phyloP scores from a whole-genome alignment of 2,113 vertebrate species.

The Panurus biarmicus region DNA sequence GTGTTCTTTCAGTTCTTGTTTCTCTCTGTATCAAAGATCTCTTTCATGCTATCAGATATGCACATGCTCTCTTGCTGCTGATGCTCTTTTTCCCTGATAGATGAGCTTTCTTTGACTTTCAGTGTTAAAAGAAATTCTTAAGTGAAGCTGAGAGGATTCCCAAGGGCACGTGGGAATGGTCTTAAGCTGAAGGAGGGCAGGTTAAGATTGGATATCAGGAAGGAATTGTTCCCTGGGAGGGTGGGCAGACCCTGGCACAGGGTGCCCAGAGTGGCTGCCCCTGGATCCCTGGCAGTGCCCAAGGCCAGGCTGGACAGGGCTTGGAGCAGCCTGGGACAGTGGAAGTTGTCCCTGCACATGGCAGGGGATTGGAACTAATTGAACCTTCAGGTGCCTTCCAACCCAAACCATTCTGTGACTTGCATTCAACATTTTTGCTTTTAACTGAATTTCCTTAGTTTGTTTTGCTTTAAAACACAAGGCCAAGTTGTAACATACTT shows the following conservation, averaged over 20 bases:
- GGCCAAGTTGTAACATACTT: neutral
- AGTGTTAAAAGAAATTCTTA: neutral
- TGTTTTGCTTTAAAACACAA: neutral
- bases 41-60: neutral
- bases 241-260: neutral
- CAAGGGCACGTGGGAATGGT: neutral
- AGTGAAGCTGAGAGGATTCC: neutral
- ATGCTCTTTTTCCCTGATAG: neutral
- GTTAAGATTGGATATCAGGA: neutral
- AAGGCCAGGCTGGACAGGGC: accelerated
- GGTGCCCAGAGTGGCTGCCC: neutral
- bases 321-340: neutral
- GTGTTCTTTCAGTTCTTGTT: neutral
- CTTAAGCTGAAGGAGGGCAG: neutral
- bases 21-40: neutral
- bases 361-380: neutral
- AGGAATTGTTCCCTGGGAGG: neutral
- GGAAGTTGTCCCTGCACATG: neutral
- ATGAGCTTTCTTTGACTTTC: neutral
- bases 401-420: neutral
- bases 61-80: neutral
- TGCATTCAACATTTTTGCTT: neutral
- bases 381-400: neutral
- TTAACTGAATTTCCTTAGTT: neutral
- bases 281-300: neutral